Base-by-base conservation (phyloP, 2,113 vertebrate species). In the Varanus komodoensis region DNA sequence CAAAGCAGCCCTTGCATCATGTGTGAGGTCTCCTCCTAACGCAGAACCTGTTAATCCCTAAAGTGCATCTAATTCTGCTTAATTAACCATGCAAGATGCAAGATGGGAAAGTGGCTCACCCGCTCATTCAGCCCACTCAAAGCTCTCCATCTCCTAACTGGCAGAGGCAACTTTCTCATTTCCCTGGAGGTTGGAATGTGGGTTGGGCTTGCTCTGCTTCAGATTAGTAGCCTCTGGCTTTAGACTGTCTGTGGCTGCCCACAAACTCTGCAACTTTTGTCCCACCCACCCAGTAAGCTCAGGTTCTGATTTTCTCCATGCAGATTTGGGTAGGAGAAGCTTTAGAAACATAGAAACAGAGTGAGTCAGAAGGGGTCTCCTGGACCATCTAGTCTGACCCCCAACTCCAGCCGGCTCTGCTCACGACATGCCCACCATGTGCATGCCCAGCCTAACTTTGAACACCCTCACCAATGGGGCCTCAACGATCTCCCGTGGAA, bases 1-100 rank as follows among this genome's bases (percentile, higher is more conserved):
- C 2, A 61, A 25, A 0, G 6, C 52, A 61, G 50, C 71, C 82
- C 64, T 52, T 27, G 29, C 52, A 67, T 19, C 8, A 32, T 64
- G 61, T 4, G 1, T 4, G 82, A 0, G 14, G 11, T 15, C 80
- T 38, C 38, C 48, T 17, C 8, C 9, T 14, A 0, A 52, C 80
- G 6, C 15, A 7, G 15, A 64, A 75, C n/a, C 34, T 8, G 34
- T 73, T 83, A 83, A 89, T 64, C 88, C 79, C 44, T 89, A 83
- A 89, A 89, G 69, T 50, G 23, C 80, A 75, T 8, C 50, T 89
- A 82, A 89, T 74, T 73, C 68, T 82, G 80, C 75, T 82, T 82
- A 75, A 83, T 89, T 89, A 48, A 38, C 80, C 38, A 14, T 67
- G 12, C 2, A 29, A 27, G 87, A 14, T 67, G 12, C 2, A 29